Percentiles rank a stretch among this genome's conserved stretches.
phyloP scores from a whole-genome alignment of 2,888 invertebrate species.

The Buathra laborator region DNA sequence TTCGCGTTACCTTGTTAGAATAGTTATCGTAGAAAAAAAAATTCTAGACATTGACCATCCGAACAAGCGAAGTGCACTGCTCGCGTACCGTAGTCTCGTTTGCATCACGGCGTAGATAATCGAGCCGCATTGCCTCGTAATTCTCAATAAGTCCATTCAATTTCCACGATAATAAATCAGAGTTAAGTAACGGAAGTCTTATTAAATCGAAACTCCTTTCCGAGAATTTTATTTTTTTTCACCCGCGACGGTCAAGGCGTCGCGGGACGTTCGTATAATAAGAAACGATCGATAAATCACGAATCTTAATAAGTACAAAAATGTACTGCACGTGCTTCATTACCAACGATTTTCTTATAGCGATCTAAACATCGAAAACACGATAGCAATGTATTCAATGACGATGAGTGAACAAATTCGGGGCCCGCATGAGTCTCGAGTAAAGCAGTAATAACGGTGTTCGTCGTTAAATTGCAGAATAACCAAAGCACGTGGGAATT shows the following conservation, averaged over 20 bases:
- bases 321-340: not conserved
- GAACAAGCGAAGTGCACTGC: conserved; percentile 8
- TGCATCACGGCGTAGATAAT: not conserved
- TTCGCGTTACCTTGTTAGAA: conserved; percentile 14
- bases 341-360: not conserved
- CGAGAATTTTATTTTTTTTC: too few relatives aligned
- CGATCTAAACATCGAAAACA: not conserved
- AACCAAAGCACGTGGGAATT: conserved; percentile 56
- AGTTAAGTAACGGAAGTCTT: conserved; percentile 24
- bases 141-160: conserved; percentile 24
- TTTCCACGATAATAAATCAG: conserved; percentile 35
- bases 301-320: too few relatives aligned
- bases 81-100: not conserved
- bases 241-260: too few relatives aligned
- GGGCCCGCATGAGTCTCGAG: conserved; percentile 57
- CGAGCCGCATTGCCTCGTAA: not conserved
- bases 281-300: not conserved
- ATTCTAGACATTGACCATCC: conserved; percentile 11
- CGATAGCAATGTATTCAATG: not conserved
- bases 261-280: not conserved
- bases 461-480: conserved; percentile 23
- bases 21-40: conserved; percentile 22
- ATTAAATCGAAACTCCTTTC: conserved; percentile 2
- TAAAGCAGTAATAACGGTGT: conserved; percentile 46
- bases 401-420: conserved; percentile 43